Percentiles rank a stretch among this genome's conserved stretches.
These are phyloP conservation scores for Sturnus vulgaris DNA, from an alignment of 2,113 vertebrate species.

Conservation along the genomic window DNA sequence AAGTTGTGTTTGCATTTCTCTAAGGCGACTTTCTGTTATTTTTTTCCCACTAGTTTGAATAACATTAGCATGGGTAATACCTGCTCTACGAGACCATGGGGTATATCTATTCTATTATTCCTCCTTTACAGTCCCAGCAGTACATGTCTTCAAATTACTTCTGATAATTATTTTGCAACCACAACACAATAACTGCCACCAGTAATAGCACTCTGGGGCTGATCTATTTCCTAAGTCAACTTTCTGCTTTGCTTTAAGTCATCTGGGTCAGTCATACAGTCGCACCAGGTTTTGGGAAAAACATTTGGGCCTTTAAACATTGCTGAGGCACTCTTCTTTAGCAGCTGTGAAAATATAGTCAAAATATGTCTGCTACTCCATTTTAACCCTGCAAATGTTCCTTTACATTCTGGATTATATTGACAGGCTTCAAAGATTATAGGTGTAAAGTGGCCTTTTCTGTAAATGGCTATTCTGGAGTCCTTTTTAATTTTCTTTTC, in stretches of 20 bases:
- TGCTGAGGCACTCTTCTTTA: neutral
- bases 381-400: neutral
- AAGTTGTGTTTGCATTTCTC: neutral
- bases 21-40: neutral
- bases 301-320: neutral
- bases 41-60: neutral
- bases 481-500: neutral
- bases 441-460: neutral
- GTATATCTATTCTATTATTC: neutral
- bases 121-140: neutral
- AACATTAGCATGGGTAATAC: neutral
- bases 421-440: neutral
- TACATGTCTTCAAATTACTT: neutral
- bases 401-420: neutral
- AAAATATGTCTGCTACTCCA: neutral
- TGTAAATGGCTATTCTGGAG: neutral
- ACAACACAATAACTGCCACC: neutral
- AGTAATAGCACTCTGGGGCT: neutral
- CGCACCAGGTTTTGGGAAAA: neutral
- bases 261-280: neutral
- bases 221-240: neutral
- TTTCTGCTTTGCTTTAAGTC: neutral
- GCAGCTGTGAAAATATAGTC: neutral
- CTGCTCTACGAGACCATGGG: neutral
- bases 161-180: neutral